Conservation (phyloP, 1,140 invertebrate genomes). For the Gyrodactylus bullatarudis region DNA sequence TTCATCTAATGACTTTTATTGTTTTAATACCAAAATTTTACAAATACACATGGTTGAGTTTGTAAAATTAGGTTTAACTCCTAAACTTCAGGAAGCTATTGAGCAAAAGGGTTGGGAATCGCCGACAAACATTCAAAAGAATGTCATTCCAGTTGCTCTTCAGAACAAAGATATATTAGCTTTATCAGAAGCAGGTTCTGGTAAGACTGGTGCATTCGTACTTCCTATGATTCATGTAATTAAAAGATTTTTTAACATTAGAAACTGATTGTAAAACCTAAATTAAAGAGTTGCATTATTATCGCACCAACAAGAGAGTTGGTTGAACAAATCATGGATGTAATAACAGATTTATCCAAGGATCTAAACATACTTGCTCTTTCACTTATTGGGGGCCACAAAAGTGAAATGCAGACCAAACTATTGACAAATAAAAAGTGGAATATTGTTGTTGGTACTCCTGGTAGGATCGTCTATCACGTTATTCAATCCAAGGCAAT, state of each 20-base stretch:
- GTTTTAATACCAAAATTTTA: not conserved
- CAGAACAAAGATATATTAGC: slow-evolving; percentile 84
- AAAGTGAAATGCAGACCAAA: not conserved
- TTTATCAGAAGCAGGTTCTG: slow-evolving; percentile 67
- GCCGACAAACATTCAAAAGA: slow-evolving; percentile 78
- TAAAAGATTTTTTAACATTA: slow-evolving; percentile 22
- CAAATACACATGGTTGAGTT: not conserved
- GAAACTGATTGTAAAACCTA: not conserved
- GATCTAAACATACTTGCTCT: not conserved
- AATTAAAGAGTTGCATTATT: slow-evolving; percentile 26
- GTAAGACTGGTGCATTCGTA: slow-evolving; percentile 79
- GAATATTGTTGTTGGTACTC: slow-evolving; percentile 41
- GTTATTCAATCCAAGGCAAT: slow-evolving; percentile 26
- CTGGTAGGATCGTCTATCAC: slow-evolving; percentile 55
- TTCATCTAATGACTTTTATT: not conserved
- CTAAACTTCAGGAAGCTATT: slow-evolving; percentile 33
- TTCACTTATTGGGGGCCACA: not conserved
- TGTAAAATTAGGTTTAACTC: not conserved
- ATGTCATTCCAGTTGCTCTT: slow-evolving; percentile 62
- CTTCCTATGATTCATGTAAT: slow-evolving; percentile 79
- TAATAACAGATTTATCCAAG: slow-evolving; percentile 44
- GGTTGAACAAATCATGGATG: slow-evolving; percentile 44
- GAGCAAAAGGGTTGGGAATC: slow-evolving; percentile 54
- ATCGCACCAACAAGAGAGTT: slow-evolving; percentile 62
- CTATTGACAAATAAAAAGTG: not conserved